A percentile compares a stretch with the other conserved stretches of the same genome.
These are phyloP conservation scores for Drosophila pandora DNA, from an alignment of 1,140 invertebrate genomes.

Conservation along the genomic window DNA sequence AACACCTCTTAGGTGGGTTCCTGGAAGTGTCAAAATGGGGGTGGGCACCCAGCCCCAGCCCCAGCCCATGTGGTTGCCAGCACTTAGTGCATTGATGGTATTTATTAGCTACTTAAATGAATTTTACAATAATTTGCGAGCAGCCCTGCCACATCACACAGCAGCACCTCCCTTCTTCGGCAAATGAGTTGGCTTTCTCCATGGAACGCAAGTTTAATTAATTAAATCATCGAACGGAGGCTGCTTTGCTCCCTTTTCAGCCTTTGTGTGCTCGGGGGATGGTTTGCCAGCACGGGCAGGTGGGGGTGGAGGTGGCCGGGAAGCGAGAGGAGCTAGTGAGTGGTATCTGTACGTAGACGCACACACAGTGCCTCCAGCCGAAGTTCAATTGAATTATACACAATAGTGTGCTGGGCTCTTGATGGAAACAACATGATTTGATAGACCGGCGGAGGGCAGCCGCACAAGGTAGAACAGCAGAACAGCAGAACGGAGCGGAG, in stretches of 20 bases:
- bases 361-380: conserved; percentile 53
- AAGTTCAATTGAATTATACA: conserved; percentile 83
- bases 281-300: conserved; percentile 63
- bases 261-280: conserved; percentile 54
- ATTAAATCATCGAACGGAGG: conserved; percentile 79
- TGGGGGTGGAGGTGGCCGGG: not conserved
- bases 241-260: conserved; percentile 6
- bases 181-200: conserved; percentile 44
- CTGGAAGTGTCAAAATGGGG: conserved; percentile 5
- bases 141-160: conserved; percentile 33
- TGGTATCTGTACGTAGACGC: conserved; percentile 36
- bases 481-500: conserved; percentile 1
- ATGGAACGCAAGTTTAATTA: conserved; percentile 83
- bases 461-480: conserved; percentile 22
- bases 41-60: conserved; percentile 66
- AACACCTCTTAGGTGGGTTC: conserved; percentile 42
- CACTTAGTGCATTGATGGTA: conserved; percentile 79
- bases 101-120: conserved; percentile 82
- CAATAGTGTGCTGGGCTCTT: conserved; percentile 72
- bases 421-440: conserved; percentile 68
- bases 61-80: conserved; percentile 72
- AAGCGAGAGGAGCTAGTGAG: conserved; percentile 32
- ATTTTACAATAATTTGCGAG: conserved; percentile 79
- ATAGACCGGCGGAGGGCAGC: conserved; percentile 20
- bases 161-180: conserved; percentile 8